Percentiles rank a stretch among this genome's conserved stretches.
These are phyloP conservation scores for Stramonita haemastoma DNA, from an alignment of 2,888 invertebrate species.

Conservation along the genomic window DNA sequence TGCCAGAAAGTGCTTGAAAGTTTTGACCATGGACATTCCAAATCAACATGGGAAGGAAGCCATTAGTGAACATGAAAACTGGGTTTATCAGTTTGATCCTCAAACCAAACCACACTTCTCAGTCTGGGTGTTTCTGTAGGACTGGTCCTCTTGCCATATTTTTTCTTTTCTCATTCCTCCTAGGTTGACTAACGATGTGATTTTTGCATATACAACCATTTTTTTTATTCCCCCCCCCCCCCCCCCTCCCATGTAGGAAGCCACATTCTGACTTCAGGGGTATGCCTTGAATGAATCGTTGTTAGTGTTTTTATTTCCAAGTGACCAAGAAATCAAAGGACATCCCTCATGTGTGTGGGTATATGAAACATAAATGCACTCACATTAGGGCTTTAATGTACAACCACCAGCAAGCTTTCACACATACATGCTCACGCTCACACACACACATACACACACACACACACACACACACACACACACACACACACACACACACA, in stretches of 20 bases:
- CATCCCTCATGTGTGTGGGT: too few relatives aligned
- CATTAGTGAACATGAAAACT: not conserved
- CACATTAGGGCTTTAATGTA: too few relatives aligned
- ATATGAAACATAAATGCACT: too few relatives aligned
- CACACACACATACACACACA: not conserved
- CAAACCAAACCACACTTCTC: not conserved
- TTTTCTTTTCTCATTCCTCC: not conserved
- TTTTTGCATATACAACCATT: too few relatives aligned
- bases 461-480: conserved; percentile 17
- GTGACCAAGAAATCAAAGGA: too few relatives aligned
- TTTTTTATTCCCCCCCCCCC: too few relatives aligned
- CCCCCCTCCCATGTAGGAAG: too few relatives aligned
- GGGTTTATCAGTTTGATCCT: not conserved
- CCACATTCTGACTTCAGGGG: too few relatives aligned
- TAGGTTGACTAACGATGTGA: too few relatives aligned
- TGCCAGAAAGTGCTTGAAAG: not conserved
- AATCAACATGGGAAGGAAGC: not conserved
- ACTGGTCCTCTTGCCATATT: not conserved
- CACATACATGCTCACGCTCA: not conserved
- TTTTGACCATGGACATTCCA: not conserved
- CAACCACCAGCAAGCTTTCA: too few relatives aligned
- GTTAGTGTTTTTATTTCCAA: too few relatives aligned
- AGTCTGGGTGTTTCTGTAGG: not conserved
- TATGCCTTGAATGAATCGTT: too few relatives aligned
- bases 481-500: conserved; percentile 1